Base-by-base conservation (phyloP, 2,888 invertebrate species). In the Euphydryas editha region DNA sequence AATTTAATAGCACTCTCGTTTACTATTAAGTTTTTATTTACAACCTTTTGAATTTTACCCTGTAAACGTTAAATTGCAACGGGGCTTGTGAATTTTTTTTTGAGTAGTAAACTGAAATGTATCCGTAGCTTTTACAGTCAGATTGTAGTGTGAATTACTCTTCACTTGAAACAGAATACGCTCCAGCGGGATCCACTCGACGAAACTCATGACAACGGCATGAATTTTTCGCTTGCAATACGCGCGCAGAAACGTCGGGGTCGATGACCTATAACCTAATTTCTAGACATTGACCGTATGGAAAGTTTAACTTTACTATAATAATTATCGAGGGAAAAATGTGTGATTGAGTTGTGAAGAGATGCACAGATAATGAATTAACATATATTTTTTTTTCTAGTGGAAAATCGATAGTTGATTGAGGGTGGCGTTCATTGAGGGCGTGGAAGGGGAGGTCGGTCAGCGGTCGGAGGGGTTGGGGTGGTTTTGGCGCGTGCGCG, bases 381-480 rank as follows among this genome's bases (percentile, higher is more conserved):
- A 80, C 67, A 67, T 21, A 15, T 49, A 30, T 44, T 44, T 79
- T 78, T 79, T 81, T 83, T 82, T 77, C 74, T 78, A 72, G 75
- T 80, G 80, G 80, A 88, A 88, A 90, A 89, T 90, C 88, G 89
- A 90, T 90, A 90, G 86, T 83, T 87, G 88, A 87, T 90, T 88
- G 90, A 84, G 87, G 86, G 85, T 80, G 77, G 76, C 68, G 82
- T 90, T 88, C 90, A 88, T 87, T 86, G 88, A 87, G 90, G 81
- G 76, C 73, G 78, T 76, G 75, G 77, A 78, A 62, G 75, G 77
- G 82, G 80, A 81, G 85, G 66, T 73, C 70, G 65, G 74, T 54
- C 54, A 54, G 54, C 36, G 54, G 77, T 73, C 75, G 79, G 54
- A 54, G 54, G 80, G 78, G 78, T 75, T 76, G 66, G 74, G 65